A percentile compares a stretch with the other conserved stretches of the same genome.
Conservation (phyloP, 2,888 invertebrate genomes). For the Thecophora atra region DNA sequence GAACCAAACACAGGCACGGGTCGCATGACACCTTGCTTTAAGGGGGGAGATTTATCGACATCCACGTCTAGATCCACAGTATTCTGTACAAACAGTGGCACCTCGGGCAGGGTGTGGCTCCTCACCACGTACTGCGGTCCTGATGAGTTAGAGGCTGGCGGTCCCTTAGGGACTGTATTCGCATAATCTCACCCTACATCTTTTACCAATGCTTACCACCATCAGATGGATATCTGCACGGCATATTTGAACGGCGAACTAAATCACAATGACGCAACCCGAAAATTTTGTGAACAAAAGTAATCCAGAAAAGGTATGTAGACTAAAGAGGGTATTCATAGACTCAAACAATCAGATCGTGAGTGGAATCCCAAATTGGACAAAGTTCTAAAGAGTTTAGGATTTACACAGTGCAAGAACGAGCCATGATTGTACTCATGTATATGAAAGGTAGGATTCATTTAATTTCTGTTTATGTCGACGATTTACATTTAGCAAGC, state of each 20-base stretch:
- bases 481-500: slow-evolving; percentile 40
- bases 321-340: not conserved
- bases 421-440: slow-evolving; percentile 42
- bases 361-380: not conserved
- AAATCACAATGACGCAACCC: slow-evolving; percentile 13
- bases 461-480: slow-evolving; percentile 43
- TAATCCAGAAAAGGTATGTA: not conserved
- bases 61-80: too few relatives aligned
- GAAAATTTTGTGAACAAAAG: not conserved
- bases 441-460: slow-evolving; percentile 18
- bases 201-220: too few relatives aligned
- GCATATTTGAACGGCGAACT: slow-evolving; percentile 30
- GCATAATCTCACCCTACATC: too few relatives aligned
- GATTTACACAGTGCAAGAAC: slow-evolving; percentile 14
- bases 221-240: slow-evolving; percentile 28
- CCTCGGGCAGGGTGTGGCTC: too few relatives aligned
- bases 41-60: too few relatives aligned
- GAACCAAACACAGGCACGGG: too few relatives aligned
- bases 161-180: too few relatives aligned
- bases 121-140: too few relatives aligned
- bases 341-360: slow-evolving; percentile 9
- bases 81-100: too few relatives aligned
- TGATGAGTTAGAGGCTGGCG: too few relatives aligned
- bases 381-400: too few relatives aligned
- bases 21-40: too few relatives aligned